phyloP scores from a whole-genome alignment of 2,888 invertebrate genomes.

The Malacosoma neustria region DNA sequence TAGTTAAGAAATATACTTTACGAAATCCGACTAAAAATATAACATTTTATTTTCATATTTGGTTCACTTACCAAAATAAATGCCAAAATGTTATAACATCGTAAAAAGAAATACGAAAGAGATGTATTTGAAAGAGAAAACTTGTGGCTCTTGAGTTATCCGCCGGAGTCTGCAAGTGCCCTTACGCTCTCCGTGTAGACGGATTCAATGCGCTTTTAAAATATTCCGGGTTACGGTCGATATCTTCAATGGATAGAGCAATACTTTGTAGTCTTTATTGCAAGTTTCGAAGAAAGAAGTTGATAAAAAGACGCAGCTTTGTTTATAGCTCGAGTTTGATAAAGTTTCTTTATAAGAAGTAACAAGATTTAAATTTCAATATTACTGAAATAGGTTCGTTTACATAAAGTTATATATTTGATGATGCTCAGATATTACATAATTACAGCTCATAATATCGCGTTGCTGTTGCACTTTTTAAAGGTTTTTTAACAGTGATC shows the following conservation, averaged over 20 bases:
- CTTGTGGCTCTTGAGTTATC: background rate
- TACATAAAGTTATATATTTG: too few relatives aligned
- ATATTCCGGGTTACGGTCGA: background rate
- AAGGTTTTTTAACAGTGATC: too few relatives aligned
- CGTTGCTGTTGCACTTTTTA: too few relatives aligned
- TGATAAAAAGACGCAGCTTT: background rate
- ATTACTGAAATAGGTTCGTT: too few relatives aligned
- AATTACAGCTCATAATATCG: too few relatives aligned
- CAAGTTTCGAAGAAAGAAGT: background rate
- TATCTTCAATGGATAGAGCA: background rate
- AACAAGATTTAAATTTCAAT: background rate
- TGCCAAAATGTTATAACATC: background rate
- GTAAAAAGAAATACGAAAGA: background rate
- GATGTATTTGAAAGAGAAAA: background rate
- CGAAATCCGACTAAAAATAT: too few relatives aligned
- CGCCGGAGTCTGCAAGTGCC: background rate
- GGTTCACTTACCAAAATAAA: too few relatives aligned
- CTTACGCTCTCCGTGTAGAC: background rate
- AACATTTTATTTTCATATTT: too few relatives aligned
- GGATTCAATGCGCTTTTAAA: background rate
- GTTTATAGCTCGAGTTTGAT: background rate
- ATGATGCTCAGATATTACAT: too few relatives aligned
- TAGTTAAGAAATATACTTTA: too few relatives aligned
- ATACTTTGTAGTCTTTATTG: background rate
- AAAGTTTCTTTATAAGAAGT: background rate